Conservation (phyloP, 2,797 vertebrate species). For the Pogoniulus pusillus region DNA sequence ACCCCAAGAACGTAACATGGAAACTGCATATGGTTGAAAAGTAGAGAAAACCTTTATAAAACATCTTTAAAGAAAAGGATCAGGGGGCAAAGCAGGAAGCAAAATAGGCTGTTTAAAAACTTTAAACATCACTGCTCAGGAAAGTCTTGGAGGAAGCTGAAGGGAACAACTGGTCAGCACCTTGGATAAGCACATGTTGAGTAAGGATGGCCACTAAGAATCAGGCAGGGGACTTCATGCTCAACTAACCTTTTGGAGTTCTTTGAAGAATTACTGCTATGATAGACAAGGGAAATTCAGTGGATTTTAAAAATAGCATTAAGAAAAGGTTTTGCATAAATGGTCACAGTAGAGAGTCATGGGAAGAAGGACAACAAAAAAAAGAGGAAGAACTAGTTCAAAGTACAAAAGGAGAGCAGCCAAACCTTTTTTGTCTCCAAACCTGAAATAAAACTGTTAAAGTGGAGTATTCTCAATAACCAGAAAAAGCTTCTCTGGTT, state of each 20-base stretch:
- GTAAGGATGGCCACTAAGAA: slow-evolving; percentile 55
- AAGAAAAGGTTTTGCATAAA: slow-evolving; percentile 34
- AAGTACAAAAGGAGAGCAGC: slow-evolving; percentile 23
- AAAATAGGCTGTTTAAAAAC: slow-evolving; percentile 24
- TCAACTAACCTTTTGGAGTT: slow-evolving; percentile 58
- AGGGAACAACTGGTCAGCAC: slow-evolving; percentile 48
- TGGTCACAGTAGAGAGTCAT: not conserved
- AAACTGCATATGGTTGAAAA: slow-evolving; percentile 35
- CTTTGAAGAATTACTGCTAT: slow-evolving; percentile 63
- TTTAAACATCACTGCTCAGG: slow-evolving; percentile 46
- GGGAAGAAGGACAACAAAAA: not conserved
- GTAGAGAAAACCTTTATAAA: not conserved
- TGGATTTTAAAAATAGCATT: slow-evolving; percentile 37
- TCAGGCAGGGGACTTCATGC: slow-evolving; percentile 59
- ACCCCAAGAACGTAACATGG: slow-evolving; percentile 40
- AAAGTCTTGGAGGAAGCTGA: slow-evolving; percentile 29
- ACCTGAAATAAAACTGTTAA: slow-evolving; percentile 62
- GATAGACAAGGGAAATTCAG: slow-evolving; percentile 50
- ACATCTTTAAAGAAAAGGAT: slow-evolving; percentile 46
- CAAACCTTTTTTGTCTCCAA: slow-evolving; percentile 35
- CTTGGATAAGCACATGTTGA: slow-evolving; percentile 51
- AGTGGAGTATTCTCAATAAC: not conserved
- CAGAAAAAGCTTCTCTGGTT: not conserved
- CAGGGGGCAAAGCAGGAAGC: slow-evolving; percentile 44
- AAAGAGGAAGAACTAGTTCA: slow-evolving; percentile 15